Conservation (phyloP, 2,113 vertebrate genomes). For the Sturnus vulgaris region DNA sequence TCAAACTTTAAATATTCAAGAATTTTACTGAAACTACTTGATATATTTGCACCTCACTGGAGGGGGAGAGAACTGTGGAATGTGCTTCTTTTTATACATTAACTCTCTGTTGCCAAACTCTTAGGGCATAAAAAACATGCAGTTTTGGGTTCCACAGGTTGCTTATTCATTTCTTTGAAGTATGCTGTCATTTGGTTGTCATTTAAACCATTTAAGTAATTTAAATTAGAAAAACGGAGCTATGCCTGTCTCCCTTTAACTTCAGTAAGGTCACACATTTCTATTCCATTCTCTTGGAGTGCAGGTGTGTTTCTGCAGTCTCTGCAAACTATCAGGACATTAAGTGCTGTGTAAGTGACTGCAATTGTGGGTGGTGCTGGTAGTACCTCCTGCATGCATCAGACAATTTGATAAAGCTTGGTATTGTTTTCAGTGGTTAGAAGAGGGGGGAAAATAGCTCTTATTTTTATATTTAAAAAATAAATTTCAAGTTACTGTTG, state of each 20-base stretch:
- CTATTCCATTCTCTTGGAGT: neutral
- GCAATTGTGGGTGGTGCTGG: neutral
- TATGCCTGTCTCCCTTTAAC: neutral
- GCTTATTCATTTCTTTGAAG: neutral
- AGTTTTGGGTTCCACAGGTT: neutral
- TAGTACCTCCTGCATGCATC: neutral
- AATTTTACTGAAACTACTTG: constrained; percentile 17
- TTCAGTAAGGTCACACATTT: neutral
- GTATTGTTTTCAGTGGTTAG: neutral
- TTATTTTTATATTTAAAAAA: neutral
- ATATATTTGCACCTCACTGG: neutral
- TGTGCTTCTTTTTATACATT: neutral
- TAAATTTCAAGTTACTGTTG: neutral
- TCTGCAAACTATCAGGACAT: neutral
- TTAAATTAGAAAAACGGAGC: neutral
- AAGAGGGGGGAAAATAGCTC: neutral
- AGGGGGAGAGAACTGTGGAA: constrained; percentile 8
- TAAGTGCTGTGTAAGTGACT: neutral
- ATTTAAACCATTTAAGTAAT: constrained; percentile 33
- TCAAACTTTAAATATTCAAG: constrained; percentile 26
- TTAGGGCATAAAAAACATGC: neutral
- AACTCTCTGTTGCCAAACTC: neutral
- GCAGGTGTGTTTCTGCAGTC: neutral
- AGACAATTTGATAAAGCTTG: neutral
- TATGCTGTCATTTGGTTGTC: neutral